These are phyloP conservation scores for Tragelaphus buxtoni DNA, from an alignment of 2,113 vertebrate species.

Conservation along the genomic window DNA sequence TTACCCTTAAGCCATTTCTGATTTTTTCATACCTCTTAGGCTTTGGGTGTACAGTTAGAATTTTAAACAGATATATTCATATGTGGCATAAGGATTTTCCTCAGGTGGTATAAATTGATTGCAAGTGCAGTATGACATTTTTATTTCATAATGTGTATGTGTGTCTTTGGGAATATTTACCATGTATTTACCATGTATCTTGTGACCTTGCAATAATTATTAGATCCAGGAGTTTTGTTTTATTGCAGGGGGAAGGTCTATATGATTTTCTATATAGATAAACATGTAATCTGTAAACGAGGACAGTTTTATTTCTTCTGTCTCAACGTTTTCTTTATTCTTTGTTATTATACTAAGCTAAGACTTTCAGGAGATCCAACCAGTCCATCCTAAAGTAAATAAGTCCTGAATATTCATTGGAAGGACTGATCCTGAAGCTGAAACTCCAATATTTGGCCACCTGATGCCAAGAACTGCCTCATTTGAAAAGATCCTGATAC, in stretches of 20 bases:
- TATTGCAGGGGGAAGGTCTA: background rate
- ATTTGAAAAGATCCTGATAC: background rate
- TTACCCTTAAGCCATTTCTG: background rate
- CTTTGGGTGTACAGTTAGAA: background rate
- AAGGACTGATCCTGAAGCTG: background rate
- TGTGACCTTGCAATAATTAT: background rate
- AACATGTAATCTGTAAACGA: background rate
- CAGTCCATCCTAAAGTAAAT: background rate
- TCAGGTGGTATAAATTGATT: background rate
- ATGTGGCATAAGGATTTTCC: background rate
- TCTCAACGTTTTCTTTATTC: background rate
- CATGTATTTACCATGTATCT: background rate
- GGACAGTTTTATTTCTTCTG: background rate
- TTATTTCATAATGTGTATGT: background rate
- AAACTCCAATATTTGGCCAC: background rate
- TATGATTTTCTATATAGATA: background rate
- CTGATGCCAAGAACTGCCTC: background rate
- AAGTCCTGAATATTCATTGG: background rate
- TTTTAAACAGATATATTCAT: background rate
- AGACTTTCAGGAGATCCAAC: background rate
- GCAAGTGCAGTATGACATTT: background rate
- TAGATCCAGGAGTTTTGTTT: background rate
- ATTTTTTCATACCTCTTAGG: background rate
- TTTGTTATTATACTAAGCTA: background rate
- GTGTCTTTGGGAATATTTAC: background rate